These are phyloP conservation scores for Patagioenas fasciata DNA, from an alignment of 2,113 vertebrate species.

Conservation along the genomic window DNA sequence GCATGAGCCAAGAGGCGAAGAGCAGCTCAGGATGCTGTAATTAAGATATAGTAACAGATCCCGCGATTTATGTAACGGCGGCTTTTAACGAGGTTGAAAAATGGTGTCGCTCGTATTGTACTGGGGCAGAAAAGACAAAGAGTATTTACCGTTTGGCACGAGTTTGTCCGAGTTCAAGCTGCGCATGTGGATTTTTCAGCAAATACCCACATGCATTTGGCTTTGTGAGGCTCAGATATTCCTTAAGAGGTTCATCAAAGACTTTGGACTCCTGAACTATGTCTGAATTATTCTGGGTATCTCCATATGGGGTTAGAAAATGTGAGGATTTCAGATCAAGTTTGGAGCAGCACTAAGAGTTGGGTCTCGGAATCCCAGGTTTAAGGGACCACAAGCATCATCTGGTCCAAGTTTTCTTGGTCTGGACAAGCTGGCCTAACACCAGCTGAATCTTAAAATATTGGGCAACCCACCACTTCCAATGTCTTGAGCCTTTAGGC, in stretches of 20 bases:
- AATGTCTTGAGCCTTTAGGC: too few relatives aligned
- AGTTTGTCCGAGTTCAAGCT: not conserved
- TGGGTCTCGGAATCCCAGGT: too few relatives aligned
- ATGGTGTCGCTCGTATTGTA: not conserved
- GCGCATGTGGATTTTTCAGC: not conserved
- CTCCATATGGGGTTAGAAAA: not conserved
- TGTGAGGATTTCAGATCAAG: not conserved
- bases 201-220: rapidly evolving
- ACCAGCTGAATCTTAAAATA: too few relatives aligned
- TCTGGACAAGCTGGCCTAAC: too few relatives aligned
- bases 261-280: not conserved
- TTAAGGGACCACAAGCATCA: too few relatives aligned
- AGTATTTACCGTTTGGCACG: not conserved
- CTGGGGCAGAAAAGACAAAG: not conserved
- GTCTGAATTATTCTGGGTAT: not conserved
- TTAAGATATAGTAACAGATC: constrained; percentile 71
- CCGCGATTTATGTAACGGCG: constrained; percentile 63
- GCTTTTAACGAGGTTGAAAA: constrained; percentile 68
- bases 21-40: constrained; percentile 60
- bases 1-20: constrained; percentile 63
- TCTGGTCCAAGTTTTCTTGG: too few relatives aligned
- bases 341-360: too few relatives aligned
- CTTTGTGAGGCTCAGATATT: not conserved
- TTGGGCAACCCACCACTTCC: too few relatives aligned
- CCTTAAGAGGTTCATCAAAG: not conserved